phyloP scores from a whole-genome alignment of 2,888 invertebrate species.

The Ichneumon xanthorius region DNA sequence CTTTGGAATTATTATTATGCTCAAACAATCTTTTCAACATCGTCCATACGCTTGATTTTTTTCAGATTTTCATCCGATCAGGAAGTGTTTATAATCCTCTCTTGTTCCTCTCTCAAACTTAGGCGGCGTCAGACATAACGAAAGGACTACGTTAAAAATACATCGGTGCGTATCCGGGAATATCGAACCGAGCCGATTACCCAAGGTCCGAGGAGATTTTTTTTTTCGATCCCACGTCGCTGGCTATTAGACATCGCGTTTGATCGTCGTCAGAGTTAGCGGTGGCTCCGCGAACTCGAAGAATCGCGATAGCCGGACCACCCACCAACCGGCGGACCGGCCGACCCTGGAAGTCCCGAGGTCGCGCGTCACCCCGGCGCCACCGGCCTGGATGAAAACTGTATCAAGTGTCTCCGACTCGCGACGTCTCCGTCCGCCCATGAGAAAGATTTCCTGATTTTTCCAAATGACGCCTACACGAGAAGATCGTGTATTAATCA shows the following conservation, averaged over 20 bases:
- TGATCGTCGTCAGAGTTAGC: conserved; percentile 31
- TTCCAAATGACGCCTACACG: background rate
- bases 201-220: conserved; percentile 14
- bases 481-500: conserved; percentile 7
- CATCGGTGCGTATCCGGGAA: conserved; percentile 16
- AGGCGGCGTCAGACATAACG: no score
- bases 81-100: no score
- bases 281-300: conserved; percentile 33
- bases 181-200: conserved; percentile 20
- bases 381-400: conserved; percentile 69
- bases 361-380: conserved; percentile 42
- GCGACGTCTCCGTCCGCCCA: conserved; percentile 20
- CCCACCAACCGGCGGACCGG: conserved; percentile 51
- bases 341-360: conserved; percentile 71
- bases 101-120: no score
- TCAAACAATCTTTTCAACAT: no score
- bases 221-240: conserved; percentile 8
- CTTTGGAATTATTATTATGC: no score
- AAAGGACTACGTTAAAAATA: no score
- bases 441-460: background rate
- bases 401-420: conserved; percentile 74
- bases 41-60: no score
- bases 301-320: conserved; percentile 52
- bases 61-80: no score
- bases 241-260: background rate